Base-by-base conservation (phyloP, 2,797 vertebrate species). In the Ctenosaura bakeri region DNA sequence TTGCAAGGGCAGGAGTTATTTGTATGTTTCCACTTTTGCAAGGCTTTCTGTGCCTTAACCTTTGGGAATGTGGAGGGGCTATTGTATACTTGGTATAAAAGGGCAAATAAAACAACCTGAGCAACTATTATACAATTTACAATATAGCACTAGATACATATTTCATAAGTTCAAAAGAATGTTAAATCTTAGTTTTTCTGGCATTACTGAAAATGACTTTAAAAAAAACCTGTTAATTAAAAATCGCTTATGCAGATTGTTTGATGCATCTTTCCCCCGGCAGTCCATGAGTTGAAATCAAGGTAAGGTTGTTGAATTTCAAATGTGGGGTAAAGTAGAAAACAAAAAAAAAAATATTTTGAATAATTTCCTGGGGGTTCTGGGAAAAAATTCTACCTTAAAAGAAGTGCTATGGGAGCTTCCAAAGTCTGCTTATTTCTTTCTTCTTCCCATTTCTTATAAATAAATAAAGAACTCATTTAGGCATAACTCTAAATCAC, bases 281-380 rank as follows among this genome's bases (percentile, higher is more conserved):
- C 94, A 98, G 97, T 92, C 98, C 99, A 0, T 98, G 97, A 2
- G 97, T 96, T 32, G 99, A 99, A 97, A 99, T 96, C 95, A 99
- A 97, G 79, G 97, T 98, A 91, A 99, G 97, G 92, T 98, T 98
- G 97, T 97, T 98, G 97, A 99, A 99, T 92, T 97, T 98, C 94
- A 99, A 97, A 93, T 98, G 98, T 2, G 98, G 98, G 91, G 99
- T 99, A 92, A 2, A 91, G 92, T 92, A 86, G 94, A 91, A 91
- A 93, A 87, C 24, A 88, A 91, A 20, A 62, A 20, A 62, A 10
- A 22, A 0, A 82, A 76, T 2, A 73, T n/a, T 1, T 2, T 35
- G 29, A 38, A 76, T 52, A 14, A 78, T 13, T 78, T 10, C 29
- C 12, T 69, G 12, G 26, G 10, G 9, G 12, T 69, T 9, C 29